phyloP scores from a whole-genome alignment of 2,113 vertebrate species.

The Cyprinus carpio region DNA sequence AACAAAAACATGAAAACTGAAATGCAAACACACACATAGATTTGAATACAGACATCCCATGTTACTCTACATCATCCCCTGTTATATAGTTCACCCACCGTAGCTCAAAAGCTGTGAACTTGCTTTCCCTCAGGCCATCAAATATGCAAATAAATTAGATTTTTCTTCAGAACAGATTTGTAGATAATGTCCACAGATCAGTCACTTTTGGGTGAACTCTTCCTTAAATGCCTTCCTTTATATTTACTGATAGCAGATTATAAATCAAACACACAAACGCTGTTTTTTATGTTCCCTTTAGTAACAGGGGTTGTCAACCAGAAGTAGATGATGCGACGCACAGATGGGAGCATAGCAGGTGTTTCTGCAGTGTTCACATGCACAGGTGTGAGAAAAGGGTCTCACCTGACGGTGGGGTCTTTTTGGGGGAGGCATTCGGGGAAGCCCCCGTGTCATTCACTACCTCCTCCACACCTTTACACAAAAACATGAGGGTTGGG shows the following conservation, averaged over 20 bases:
- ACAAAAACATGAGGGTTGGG: constrained; percentile 52
- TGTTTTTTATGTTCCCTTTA: neutral
- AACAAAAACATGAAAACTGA: neutral
- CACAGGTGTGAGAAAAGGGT: constrained; percentile 35
- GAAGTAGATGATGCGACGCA: constrained; percentile 35
- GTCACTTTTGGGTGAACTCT: neutral
- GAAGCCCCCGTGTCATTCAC: constrained; percentile 68
- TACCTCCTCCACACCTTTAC: constrained; percentile 75
- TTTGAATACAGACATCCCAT: constrained; percentile 43
- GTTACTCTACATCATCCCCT: constrained; percentile 11
- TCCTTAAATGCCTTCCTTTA: neutral
- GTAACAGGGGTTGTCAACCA: constrained; percentile 57
- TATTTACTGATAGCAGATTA: neutral
- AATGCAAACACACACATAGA: constrained; percentile 35
- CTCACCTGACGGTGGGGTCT: constrained; percentile 76
- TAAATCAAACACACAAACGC: neutral
- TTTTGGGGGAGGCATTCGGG: constrained; percentile 71
- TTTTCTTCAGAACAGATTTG: no score
- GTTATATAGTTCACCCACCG: neutral
- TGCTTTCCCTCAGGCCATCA: neutral
- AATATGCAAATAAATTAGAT: neutral
- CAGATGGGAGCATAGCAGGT: constrained; percentile 5
- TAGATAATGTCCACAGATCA: neutral
- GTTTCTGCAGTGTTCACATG: neutral
- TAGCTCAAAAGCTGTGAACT: neutral